Evolutionary conservation across 2,797 vertebrate genomes (phyloP).

Genomic region (Hypotaenidia philippensis): DNA sequence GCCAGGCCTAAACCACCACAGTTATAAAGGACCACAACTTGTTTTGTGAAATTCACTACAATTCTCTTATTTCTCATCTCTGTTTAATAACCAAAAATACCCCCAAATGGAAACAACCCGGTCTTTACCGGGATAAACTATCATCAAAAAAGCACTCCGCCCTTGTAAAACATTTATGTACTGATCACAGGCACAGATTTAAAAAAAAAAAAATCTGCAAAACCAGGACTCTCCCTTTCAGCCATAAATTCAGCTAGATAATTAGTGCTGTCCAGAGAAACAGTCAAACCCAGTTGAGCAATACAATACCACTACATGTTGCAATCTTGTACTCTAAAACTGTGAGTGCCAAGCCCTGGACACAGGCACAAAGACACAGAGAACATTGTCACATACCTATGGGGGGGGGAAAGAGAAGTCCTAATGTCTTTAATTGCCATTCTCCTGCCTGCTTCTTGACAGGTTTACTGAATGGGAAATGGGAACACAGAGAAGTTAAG

Average conservation of each 20-base stretch:
- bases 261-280: conserved; percentile 23
- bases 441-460: not conserved
- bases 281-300: conserved; percentile 42
- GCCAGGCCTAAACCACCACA: too few species aligned
- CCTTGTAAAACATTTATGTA: not conserved
- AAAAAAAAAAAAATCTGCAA: not conserved
- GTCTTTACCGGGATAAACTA: not conserved
- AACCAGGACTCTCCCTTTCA: conserved; percentile 38
- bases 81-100: not conserved
- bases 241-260: conserved; percentile 22
- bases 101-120: not conserved
- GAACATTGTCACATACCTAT: not conserved
- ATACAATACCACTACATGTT: not conserved
- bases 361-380: not conserved
- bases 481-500: not conserved
- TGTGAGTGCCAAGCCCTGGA: not conserved
- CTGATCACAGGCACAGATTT: conserved; percentile 21
- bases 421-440: not conserved
- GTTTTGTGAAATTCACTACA: not conserved
- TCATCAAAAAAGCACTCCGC: not conserved
- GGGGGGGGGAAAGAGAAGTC: not conserved
- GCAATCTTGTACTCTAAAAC: conserved; percentile 23
- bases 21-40: not conserved
- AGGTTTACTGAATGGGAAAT: not conserved
- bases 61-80: not conserved